Evolutionary conservation across 2,888 invertebrate species (phyloP), one percentile per base, ranked within the genome.

Genomic region (Tenthredo distinguenda): DNA sequence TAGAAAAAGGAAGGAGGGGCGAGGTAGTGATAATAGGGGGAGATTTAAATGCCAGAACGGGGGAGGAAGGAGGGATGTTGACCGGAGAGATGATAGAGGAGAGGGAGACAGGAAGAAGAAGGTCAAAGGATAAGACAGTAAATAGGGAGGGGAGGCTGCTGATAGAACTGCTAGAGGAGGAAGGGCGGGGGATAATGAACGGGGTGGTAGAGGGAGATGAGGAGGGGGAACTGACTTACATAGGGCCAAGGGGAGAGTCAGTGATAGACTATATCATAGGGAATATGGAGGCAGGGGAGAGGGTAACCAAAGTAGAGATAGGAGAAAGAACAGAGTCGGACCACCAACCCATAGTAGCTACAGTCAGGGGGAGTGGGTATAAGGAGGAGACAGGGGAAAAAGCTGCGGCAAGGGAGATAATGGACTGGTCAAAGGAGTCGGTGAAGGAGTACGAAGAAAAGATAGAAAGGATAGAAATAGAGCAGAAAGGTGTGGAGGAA

Each of bases 261-360:
- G 43, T 43, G 7, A 43, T 82, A 21, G 85, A 83, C 31, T 83
- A 85, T 10, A 72, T 40, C 2, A 26, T 82, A 6, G 71, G 34
- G 0, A 43, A 82, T 7, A 40, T 15, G 21, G 40, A 21, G 15
- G 34, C 62, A 31, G 4, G 43, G 18, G 37, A 50, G 9, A 6
- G 21, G n/a, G 26, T 72, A 3, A n/a, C 31, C 12, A 81, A 37
- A 7, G 18, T 85, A 15, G 55, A 50, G 5, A 40, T 85, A 47
- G 76, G 65, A 18, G 76, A 76, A 1, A 84, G 85, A 76, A 72
- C 40, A 0, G 85, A 85, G n/a, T 85, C 85, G 18, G 85, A 85
- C 26, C 74, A 83, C 15, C 37, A 31, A 9, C 85, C 74, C n/a
- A 34, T 85, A 18, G 12, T 62, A 26, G n/a, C 58, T 26, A 26